phyloP scores from a whole-genome alignment of 2,797 vertebrate species.

The Phataginus tricuspis region DNA sequence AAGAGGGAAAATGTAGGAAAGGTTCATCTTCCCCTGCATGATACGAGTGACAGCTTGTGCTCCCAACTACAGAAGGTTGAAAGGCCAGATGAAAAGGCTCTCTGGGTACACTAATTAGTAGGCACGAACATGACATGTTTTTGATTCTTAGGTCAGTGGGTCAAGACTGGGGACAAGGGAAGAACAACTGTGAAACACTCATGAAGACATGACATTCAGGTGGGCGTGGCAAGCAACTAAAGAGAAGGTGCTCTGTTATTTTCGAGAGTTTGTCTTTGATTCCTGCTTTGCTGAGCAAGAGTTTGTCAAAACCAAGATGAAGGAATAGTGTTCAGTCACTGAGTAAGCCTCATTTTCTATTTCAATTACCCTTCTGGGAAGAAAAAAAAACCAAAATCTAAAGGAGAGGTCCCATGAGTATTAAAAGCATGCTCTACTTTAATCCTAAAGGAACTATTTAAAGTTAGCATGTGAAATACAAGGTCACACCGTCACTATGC shows the following conservation, averaged over 20 bases:
- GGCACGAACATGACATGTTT: slow-evolving; percentile 87
- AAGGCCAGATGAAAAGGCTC: slow-evolving; percentile 86
- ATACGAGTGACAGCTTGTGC: slow-evolving; percentile 87
- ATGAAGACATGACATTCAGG: slow-evolving; percentile 65
- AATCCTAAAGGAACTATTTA: slow-evolving; percentile 29
- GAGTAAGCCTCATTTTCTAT: background rate
- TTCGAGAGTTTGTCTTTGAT: slow-evolving; percentile 36
- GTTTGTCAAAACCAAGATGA: slow-evolving; percentile 51
- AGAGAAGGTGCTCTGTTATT: slow-evolving; percentile 40
- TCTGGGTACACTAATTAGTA: slow-evolving; percentile 90
- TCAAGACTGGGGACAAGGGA: slow-evolving; percentile 84
- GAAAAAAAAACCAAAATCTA: background rate
- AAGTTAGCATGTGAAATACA: background rate
- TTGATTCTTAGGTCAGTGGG: slow-evolving; percentile 87
- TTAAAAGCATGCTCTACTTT: background rate
- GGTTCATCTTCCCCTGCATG: slow-evolving; percentile 86
- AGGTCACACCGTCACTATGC: background rate
- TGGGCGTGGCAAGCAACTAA: slow-evolving; percentile 15
- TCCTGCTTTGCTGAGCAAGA: slow-evolving; percentile 58
- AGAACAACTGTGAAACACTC: slow-evolving; percentile 79
- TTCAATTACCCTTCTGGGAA: background rate
- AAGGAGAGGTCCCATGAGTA: background rate
- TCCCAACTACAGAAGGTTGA: slow-evolving; percentile 83
- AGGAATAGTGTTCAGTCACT: background rate
- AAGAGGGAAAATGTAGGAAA: slow-evolving; percentile 63